These are phyloP conservation scores for Semnornis frantzii DNA, from an alignment of 2,113 vertebrate species.

Conservation along the genomic window DNA sequence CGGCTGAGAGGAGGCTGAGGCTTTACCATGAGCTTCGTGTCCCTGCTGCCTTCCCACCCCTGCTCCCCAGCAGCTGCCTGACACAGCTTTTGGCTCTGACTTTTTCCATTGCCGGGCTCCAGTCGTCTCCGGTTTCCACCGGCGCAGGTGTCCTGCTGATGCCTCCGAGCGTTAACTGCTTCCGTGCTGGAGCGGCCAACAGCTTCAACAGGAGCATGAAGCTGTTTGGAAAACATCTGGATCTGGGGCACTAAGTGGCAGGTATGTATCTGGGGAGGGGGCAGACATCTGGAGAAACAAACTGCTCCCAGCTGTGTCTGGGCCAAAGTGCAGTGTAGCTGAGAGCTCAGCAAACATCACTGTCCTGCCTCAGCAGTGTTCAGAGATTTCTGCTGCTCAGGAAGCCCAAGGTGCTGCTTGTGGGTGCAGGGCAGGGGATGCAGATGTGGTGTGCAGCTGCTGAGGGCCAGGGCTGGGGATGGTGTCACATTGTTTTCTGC, in stretches of 20 bases:
- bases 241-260: background rate
- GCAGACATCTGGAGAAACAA: constrained; percentile 7
- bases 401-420: background rate
- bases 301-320: constrained; percentile 3
- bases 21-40: background rate
- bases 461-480: rapidly evolving
- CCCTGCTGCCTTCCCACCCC: background rate
- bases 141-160: constrained; percentile 8
- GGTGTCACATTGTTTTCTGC: background rate
- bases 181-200: background rate
- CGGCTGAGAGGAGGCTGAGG: background rate
- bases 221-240: background rate
- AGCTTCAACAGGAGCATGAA: background rate
- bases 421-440: background rate
- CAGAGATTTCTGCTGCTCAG: background rate
- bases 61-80: background rate
- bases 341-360: background rate
- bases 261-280: constrained; percentile 1
- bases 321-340: background rate
- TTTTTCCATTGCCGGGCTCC: constrained; percentile 11
- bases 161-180: background rate
- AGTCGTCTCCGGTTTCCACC: constrained; percentile 34
- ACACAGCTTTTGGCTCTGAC: background rate
- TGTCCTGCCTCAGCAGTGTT: background rate
- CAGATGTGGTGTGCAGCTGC: rapidly evolving